phyloP scores from a whole-genome alignment of 1,140 invertebrate genomes.

The Chironomus striatipennis region DNA sequence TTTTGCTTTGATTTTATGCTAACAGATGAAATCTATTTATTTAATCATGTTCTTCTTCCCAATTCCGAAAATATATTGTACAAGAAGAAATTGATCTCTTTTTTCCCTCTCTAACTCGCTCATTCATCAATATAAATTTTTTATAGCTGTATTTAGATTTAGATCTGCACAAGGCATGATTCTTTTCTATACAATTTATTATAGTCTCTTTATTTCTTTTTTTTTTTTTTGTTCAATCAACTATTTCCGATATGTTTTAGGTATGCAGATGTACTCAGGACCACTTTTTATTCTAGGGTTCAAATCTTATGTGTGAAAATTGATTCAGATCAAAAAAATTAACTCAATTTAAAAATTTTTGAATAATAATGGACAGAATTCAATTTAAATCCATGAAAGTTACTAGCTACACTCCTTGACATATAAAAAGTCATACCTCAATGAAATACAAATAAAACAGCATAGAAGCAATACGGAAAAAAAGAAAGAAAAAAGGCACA shows the following conservation, averaged over 20 bases:
- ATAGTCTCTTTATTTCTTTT: background rate
- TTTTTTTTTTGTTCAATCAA: background rate
- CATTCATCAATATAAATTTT: background rate
- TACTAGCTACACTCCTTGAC: no score
- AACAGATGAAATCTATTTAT: background rate
- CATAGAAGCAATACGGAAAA: background rate
- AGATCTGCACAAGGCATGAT: background rate
- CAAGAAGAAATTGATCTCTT: background rate
- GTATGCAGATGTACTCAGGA: no score
- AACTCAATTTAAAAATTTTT: no score
- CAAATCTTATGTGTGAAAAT: no score
- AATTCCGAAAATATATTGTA: background rate
- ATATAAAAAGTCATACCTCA: no score
- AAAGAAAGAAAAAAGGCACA: background rate
- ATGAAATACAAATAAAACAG: no score
- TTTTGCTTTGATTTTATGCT: constrained; percentile 9
- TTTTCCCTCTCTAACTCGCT: background rate
- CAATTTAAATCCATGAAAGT: no score
- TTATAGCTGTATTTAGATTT: no score
- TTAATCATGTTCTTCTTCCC: background rate
- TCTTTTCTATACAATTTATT: background rate
- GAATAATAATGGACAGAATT: no score
- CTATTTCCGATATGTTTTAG: background rate
- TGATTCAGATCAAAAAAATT: no score
- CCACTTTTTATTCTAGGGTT: no score